Percentiles rank a stretch among this genome's conserved stretches.
These are phyloP conservation scores for Zaprionus vittiger DNA, from an alignment of 1,140 invertebrate genomes.

Conservation along the genomic window DNA sequence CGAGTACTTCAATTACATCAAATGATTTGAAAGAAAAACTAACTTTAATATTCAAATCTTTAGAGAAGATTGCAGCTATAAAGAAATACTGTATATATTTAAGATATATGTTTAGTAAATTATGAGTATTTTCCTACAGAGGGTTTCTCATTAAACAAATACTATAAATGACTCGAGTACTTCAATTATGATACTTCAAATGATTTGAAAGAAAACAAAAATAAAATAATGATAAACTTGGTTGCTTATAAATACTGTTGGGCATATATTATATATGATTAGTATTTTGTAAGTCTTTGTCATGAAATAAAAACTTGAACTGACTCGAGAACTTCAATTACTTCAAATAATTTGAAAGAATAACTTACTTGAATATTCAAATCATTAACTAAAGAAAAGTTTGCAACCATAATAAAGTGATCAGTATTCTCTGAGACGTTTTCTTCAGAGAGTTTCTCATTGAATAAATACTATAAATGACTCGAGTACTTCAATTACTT, in stretches of 20 bases:
- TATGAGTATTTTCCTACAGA: too few relatives aligned
- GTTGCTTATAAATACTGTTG: not conserved
- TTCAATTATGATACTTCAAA: not conserved
- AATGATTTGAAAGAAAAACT: not conserved
- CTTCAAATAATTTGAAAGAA: not conserved
- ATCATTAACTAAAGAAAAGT: not conserved
- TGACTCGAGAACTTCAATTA: not conserved
- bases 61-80: not conserved
- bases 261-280: not conserved
- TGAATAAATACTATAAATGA: not conserved
- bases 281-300: conserved; percentile 2
- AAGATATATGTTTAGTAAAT: too few relatives aligned
- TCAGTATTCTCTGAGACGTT: too few relatives aligned
- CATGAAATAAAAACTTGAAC: conserved; percentile 9
- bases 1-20: not conserved
- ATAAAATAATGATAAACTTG: not conserved
- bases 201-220: not conserved
- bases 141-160: conserved; percentile 12
- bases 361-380: not conserved
- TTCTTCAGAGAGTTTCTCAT: not conserved
- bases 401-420: not conserved
- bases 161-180: not conserved
- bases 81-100: too few relatives aligned
- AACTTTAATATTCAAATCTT: not conserved
- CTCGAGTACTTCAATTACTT: not conserved